Evolutionary conservation across 1,140 invertebrate species (phyloP), one percentile per base, ranked within the genome.

Genomic region (Neotoxoptera formosana): DNA sequence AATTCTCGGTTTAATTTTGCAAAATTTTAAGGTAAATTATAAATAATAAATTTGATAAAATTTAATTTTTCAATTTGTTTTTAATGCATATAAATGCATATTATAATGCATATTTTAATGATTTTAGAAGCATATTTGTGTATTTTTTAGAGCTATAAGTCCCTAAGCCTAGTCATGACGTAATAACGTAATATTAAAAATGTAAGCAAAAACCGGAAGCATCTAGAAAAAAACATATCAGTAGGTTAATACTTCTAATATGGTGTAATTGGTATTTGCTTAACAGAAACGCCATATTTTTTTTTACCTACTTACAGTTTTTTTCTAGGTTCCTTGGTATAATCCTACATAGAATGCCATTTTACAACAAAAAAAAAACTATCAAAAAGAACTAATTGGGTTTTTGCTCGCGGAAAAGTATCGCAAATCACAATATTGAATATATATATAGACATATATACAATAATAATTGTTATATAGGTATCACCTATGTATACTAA

Each of bases 181-280:
- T 67, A 67, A n/a, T 76, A 76, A 76, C 60, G 60, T 67, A n/a
- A n/a, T 76, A 76, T 76, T n/a, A 76, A 76, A 76, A 67, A 76
- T 1, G 14, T 17, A n/a, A 76, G 21, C 51, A 23, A 76, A 30
- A 11, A 76, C 60, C 60, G n/a, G 2, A 76, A n/a, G 60, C 14
- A n/a, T 76, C 17, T 17, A 67, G 11, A 76, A 67, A 76, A 67
- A 76, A 76, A 23, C 9, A 67, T 30, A n/a, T n/a, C 60, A n/a
- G 14, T 76, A n/a, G 14, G n/a, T n/a, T 30, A 4, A n/a, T n/a
- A n/a, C 17, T 4, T n/a, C 14, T n/a, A 76, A 76, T 76, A 17
- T n/a, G 60, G 30, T 14, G 6, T 76, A 76, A 76, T 76, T 67
- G n/a, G n/a, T 76, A 30, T 76, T n/a, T 76, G 7, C 6, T 76